A percentile compares a stretch with the other conserved stretches of the same genome.
These are phyloP conservation scores for Nesidiocoris tenuis DNA, from an alignment of 2,888 invertebrate genomes.

Conservation along the genomic window DNA sequence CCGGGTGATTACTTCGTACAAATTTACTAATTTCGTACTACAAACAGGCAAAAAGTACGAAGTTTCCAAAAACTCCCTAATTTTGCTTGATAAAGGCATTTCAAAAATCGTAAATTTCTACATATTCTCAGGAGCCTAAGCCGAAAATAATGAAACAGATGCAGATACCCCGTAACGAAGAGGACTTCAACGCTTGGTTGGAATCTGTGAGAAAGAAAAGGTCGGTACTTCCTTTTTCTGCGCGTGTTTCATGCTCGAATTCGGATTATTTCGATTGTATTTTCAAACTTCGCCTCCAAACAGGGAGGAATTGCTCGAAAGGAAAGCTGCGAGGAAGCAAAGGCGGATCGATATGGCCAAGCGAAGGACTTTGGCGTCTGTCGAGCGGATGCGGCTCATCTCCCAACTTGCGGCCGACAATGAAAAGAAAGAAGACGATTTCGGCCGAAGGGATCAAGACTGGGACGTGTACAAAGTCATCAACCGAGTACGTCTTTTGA, in stretches of 20 bases:
- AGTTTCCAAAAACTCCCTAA: too few relatives aligned
- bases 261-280: background rate
- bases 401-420: slow-evolving; percentile 84
- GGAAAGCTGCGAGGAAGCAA: slow-evolving; percentile 72
- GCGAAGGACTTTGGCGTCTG: slow-evolving; percentile 86
- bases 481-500: slow-evolving; percentile 53
- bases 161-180: slow-evolving; percentile 56
- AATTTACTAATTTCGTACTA: too few relatives aligned
- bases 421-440: slow-evolving; percentile 78
- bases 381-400: slow-evolving; percentile 92
- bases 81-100: too few relatives aligned
- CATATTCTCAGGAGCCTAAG: slow-evolving; percentile 56
- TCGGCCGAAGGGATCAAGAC: slow-evolving; percentile 90
- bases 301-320: slow-evolving; percentile 71
- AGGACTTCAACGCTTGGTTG: slow-evolving; percentile 61
- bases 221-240: slow-evolving; percentile 55
- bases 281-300: background rate
- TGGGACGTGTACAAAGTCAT: slow-evolving; percentile 96
- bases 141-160: slow-evolving; percentile 56
- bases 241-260: background rate
- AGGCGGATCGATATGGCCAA: slow-evolving; percentile 84
- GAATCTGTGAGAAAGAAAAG: slow-evolving; percentile 61
- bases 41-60: too few relatives aligned
- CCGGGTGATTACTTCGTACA: too few relatives aligned
- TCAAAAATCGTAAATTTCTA: too few relatives aligned